Conservation (phyloP, 2,888 invertebrate species). For the Mesorhabditis belari region DNA sequence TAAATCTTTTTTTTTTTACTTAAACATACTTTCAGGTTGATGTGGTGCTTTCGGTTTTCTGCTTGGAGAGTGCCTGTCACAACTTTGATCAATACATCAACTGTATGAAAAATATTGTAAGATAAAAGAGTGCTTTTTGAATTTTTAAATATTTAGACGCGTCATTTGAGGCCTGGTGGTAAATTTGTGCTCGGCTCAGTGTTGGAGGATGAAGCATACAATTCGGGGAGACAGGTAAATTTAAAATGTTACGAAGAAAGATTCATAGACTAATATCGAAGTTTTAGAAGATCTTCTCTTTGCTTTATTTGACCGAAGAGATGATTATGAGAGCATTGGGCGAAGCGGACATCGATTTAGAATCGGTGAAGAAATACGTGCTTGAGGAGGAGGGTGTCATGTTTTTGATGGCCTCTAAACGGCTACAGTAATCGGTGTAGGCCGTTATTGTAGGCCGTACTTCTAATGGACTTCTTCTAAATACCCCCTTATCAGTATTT, state of each 20-base stretch:
- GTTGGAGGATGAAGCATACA: conserved; percentile 42
- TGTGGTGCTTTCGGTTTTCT: conserved; percentile 41
- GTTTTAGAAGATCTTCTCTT: conserved; percentile 35
- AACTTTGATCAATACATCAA: conserved; percentile 36
- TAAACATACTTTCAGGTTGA: conserved; percentile 22
- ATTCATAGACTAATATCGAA: neutral
- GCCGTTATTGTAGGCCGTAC: neutral
- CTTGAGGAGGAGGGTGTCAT: conserved; percentile 42
- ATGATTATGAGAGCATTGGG: conserved; percentile 28
- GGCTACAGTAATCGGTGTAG: no score
- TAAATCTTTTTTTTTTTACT: no score
- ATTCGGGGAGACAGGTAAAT: conserved; percentile 31
- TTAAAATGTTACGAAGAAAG: neutral
- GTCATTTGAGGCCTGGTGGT: conserved; percentile 36
- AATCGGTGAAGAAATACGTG: conserved; percentile 27
- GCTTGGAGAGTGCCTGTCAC: conserved; percentile 44
- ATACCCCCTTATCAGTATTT: neutral
- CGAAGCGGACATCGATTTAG: conserved; percentile 27
- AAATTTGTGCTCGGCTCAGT: conserved; percentile 43
- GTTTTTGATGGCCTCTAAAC: conserved; percentile 41
- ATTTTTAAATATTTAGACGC: conserved; percentile 17
- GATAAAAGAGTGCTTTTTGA: conserved; percentile 6
- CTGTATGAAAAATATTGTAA: conserved; percentile 37
- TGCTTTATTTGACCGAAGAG: conserved; percentile 34
- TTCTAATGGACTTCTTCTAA: neutral